Percentiles rank a stretch among this genome's conserved stretches.
These are phyloP conservation scores for Lytechinus pictus DNA, from an alignment of 35 echinoderm and acorn worm genomes.

Conservation along the genomic window DNA sequence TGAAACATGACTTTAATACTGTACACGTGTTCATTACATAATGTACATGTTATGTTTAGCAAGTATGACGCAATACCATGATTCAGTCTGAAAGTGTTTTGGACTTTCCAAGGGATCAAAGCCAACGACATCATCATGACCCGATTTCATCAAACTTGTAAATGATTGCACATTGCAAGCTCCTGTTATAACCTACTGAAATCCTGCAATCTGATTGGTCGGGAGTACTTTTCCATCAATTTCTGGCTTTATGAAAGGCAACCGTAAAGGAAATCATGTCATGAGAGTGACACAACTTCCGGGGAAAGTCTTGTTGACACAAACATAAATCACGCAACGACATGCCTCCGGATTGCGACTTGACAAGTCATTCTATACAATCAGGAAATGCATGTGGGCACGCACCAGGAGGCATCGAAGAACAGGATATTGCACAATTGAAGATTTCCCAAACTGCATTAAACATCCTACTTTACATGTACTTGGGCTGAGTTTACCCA, in stretches of 20 bases:
- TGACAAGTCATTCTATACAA: background rate
- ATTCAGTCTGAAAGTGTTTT: background rate
- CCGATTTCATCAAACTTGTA: background rate
- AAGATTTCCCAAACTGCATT: background rate
- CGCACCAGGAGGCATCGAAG: background rate
- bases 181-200: too few relatives aligned
- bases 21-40: too few relatives aligned
- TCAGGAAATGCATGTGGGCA: background rate
- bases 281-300: background rate
- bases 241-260: too few relatives aligned
- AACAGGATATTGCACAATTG: background rate
- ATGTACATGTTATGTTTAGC: background rate
- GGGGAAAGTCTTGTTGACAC: background rate
- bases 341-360: background rate
- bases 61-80: background rate
- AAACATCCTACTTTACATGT: too few relatives aligned
- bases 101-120: background rate
- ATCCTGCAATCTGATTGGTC: too few relatives aligned
- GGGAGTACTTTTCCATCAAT: too few relatives aligned
- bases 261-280: background rate
- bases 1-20: too few relatives aligned
- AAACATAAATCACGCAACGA: background rate
- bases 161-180: too few relatives aligned
- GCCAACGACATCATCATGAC: background rate
- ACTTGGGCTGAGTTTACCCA: too few relatives aligned